Evolutionary conservation across 1,140 invertebrate genomes (phyloP).

Genomic region (Meloidogyne hapla): DNA sequence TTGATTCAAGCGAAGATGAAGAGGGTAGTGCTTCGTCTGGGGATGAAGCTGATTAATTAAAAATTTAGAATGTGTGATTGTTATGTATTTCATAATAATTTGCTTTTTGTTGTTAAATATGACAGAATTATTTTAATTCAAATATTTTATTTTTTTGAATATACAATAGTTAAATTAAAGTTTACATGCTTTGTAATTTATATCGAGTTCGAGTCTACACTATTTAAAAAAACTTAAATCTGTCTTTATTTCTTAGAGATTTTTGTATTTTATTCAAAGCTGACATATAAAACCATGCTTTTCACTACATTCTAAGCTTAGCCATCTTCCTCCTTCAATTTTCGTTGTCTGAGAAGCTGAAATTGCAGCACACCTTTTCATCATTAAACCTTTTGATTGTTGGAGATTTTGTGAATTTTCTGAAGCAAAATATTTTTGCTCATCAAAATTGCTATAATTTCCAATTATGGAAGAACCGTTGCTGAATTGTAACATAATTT

Average conservation of each 20-base stretch:
- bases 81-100: background rate
- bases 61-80: background rate
- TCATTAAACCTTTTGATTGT: background rate
- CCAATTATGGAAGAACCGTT: conserved; percentile 1
- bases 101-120: background rate
- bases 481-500: conserved; percentile 12
- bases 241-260: too few species aligned
- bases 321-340: conserved; percentile 16
- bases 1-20: conserved; percentile 55
- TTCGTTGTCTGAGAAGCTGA: background rate
- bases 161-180: too few species aligned
- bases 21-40: conserved; percentile 38
- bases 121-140: background rate
- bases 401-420: background rate
- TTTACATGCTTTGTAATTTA: too few species aligned
- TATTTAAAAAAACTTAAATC: too few species aligned
- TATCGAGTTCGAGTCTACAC: background rate
- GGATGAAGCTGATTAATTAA: conserved; percentile 40
- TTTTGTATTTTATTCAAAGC: conserved; percentile 18
- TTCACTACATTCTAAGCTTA: conserved; percentile 30
- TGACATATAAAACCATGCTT: conserved; percentile 32
- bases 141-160: too few species aligned
- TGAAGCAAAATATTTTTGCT: background rate
- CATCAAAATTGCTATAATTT: conserved; percentile 25
- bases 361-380: conserved; percentile 30